These are phyloP conservation scores for Nysson spinosus DNA, from an alignment of 2,888 invertebrate genomes.

Conservation along the genomic window DNA sequence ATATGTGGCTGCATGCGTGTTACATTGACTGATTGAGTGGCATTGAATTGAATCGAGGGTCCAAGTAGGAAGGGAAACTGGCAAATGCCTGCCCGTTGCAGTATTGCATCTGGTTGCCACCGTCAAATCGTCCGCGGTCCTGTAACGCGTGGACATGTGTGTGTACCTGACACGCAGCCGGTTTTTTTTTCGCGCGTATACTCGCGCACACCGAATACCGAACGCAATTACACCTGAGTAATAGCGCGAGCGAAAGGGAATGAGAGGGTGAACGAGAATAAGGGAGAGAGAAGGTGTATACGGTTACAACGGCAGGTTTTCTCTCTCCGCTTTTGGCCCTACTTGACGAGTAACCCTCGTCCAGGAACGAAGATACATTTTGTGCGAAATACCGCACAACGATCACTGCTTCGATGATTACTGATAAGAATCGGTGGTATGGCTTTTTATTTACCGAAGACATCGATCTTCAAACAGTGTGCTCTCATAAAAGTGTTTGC, in stretches of 20 bases:
- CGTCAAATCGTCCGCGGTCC: conserved; percentile 14
- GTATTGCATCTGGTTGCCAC: conserved; percentile 50
- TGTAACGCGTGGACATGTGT: background rate
- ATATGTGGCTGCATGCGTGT: conserved; percentile 69
- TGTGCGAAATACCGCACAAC: conserved; percentile 10
- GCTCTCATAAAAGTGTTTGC: no score
- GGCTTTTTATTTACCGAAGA: no score
- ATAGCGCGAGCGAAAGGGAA: conserved; percentile 59
- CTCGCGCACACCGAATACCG: conserved; percentile 31
- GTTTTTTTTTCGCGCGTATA: conserved; percentile 48
- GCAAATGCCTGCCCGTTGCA: conserved; percentile 68
- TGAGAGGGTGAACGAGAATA: conserved; percentile 1
- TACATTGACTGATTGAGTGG: conserved; percentile 77
- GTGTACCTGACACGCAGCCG: conserved; percentile 6
- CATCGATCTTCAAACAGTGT: no score
- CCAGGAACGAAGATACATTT: conserved; percentile 28
- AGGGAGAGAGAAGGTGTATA: conserved; percentile 32
- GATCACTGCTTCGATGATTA: background rate
- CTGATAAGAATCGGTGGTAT: background rate
- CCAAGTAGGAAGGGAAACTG: conserved; percentile 60
- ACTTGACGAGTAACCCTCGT: conserved; percentile 33
- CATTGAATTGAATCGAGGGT: conserved; percentile 75
- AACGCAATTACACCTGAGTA: conserved; percentile 74
- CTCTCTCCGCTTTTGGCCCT: no score
- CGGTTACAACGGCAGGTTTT: conserved; percentile 42